Evolutionary conservation across 2,888 invertebrate genomes (phyloP).

Genomic region (Cheilosia soror): DNA sequence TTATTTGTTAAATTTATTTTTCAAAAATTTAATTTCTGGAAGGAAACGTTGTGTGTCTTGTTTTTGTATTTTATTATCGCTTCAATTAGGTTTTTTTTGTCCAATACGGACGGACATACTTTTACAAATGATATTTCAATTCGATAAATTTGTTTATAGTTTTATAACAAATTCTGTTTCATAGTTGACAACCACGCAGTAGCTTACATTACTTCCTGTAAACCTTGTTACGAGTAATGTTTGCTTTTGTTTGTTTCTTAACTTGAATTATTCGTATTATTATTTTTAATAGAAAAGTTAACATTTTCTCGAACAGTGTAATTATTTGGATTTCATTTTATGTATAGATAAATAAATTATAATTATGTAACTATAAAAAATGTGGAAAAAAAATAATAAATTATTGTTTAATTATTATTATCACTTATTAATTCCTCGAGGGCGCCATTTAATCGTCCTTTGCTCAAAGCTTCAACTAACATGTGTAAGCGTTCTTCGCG

Average conservation of each 20-base stretch:
- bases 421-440: slow-evolving; percentile 82
- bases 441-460: slow-evolving; percentile 83
- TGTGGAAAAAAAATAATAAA: slow-evolving; percentile 49
- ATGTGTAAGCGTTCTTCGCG: slow-evolving; percentile 83
- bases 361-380: slow-evolving; percentile 59
- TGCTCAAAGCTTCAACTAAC: slow-evolving; percentile 83
- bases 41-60: slow-evolving; percentile 67
- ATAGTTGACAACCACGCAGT: slow-evolving; percentile 47
- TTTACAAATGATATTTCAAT: slow-evolving; percentile 29
- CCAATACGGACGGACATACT: slow-evolving; percentile 68
- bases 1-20: slow-evolving; percentile 35
- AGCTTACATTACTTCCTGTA: slow-evolving; percentile 16
- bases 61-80: slow-evolving; percentile 48
- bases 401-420: slow-evolving; percentile 81
- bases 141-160: background rate
- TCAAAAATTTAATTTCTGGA: slow-evolving; percentile 64
- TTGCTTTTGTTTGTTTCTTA: slow-evolving; percentile 3
- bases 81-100: slow-evolving; percentile 54
- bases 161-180: slow-evolving; percentile 41
- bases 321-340: slow-evolving; percentile 9
- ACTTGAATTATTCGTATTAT: slow-evolving; percentile 7
- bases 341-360: slow-evolving; percentile 36
- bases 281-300: slow-evolving; percentile 62
- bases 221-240: slow-evolving; percentile 43
- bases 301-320: slow-evolving; percentile 33